Conservation (phyloP, 2,113 vertebrate species). For the Semicossyphus pulcher region DNA sequence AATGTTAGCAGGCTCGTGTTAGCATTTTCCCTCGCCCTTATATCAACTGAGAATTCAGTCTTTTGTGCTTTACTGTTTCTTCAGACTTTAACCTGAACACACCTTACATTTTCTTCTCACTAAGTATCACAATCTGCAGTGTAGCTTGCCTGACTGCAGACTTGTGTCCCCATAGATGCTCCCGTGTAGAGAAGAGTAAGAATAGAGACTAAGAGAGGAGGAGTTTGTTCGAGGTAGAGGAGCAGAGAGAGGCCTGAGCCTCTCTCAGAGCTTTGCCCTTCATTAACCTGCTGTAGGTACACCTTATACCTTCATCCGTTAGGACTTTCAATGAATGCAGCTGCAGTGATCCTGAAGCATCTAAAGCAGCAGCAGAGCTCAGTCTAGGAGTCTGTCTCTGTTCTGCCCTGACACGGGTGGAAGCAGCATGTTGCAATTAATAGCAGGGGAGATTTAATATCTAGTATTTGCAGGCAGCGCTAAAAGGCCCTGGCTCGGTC, state of each 20-base stretch:
- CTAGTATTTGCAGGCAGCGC: neutral
- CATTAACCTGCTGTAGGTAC: slow-evolving; percentile 19
- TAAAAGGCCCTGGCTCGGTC: neutral
- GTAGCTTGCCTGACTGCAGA: too few relatives aligned
- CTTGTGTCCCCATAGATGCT: neutral
- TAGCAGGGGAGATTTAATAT: neutral
- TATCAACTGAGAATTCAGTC: too few relatives aligned
- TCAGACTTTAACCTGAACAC: too few relatives aligned
- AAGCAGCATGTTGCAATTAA: neutral
- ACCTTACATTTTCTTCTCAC: too few relatives aligned
- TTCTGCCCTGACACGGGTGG: neutral
- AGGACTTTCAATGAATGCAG: slow-evolving; percentile 10
- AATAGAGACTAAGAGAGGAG: too few relatives aligned
- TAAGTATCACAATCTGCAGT: too few relatives aligned
- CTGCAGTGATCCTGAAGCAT: slow-evolving; percentile 1
- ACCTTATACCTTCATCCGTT: neutral
- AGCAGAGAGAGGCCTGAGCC: neutral
- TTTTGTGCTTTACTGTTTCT: too few relatives aligned
- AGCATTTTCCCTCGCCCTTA: too few relatives aligned
- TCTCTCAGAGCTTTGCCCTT: slow-evolving; percentile 5
- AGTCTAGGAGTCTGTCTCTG: neutral
- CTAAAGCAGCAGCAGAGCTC: neutral
- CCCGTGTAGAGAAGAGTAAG: neutral
- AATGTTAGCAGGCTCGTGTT: too few relatives aligned
- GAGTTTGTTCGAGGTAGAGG: too few relatives aligned